Evolutionary conservation across 2,113 vertebrate species (phyloP).

Genomic region (Malaclemys terrapin): DNA sequence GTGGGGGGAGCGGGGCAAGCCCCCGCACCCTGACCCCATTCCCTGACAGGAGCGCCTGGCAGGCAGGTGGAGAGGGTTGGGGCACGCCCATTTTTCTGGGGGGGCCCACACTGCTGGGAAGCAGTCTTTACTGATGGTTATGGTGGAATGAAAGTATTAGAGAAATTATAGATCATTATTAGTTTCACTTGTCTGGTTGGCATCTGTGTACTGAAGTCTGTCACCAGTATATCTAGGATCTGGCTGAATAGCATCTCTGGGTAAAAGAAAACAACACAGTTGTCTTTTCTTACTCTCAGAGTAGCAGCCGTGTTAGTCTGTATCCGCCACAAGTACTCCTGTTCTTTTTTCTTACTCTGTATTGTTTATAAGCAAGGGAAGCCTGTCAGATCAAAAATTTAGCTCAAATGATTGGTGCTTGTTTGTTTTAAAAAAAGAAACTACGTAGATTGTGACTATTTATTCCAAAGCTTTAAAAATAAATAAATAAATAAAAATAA

Average conservation of each 20-base stretch:
- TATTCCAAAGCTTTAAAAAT: neutral
- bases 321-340: no score
- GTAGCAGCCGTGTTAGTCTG: no score
- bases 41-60: no score
- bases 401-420: neutral
- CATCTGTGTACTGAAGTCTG: neutral
- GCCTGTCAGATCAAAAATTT: neutral
- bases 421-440: neutral
- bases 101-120: neutral
- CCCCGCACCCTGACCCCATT: no score
- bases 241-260: neutral
- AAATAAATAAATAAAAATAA: neutral
- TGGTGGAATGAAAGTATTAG: neutral
- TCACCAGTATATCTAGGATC: neutral
- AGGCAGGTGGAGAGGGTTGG: no score
- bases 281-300: neutral
- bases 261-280: neutral
- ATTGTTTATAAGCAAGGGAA: neutral
- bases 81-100: no score
- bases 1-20: no score
- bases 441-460: neutral
- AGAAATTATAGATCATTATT: neutral
- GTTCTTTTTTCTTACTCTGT: neutral
- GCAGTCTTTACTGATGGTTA: neutral
- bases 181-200: neutral